Evolutionary conservation across 2,888 invertebrate genomes (phyloP).

Genomic region (Colostygia pectinataria): DNA sequence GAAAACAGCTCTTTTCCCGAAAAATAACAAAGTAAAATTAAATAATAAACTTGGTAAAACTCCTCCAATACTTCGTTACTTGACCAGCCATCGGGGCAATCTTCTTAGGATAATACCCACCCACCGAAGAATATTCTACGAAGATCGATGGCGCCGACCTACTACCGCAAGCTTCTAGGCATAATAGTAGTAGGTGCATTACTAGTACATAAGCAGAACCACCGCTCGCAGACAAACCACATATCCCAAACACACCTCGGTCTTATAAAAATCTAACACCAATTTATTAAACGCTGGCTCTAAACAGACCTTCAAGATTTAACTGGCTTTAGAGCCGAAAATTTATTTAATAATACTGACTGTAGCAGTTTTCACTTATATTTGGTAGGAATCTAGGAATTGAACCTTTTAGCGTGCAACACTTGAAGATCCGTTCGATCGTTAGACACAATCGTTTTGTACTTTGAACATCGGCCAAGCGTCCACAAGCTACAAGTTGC

Average conservation of each 20-base stretch:
- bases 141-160: constrained; percentile 21
- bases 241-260: constrained; percentile 78
- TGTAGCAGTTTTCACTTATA: constrained; percentile 5
- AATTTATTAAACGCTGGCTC: constrained; percentile 57
- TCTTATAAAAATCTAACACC: constrained; percentile 67
- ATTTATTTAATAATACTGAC: constrained; percentile 3
- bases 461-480: constrained; percentile 49
- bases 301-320: constrained; percentile 50
- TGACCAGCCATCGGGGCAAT: constrained; percentile 31
- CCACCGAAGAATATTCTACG: constrained; percentile 5
- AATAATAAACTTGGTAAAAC: constrained; percentile 43
- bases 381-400: constrained; percentile 18
- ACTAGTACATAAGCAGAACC: constrained; percentile 47
- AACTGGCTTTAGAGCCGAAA: constrained; percentile 10
- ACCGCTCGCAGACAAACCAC: constrained; percentile 69
- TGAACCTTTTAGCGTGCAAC: constrained; percentile 22
- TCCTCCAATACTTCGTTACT: constrained; percentile 34
- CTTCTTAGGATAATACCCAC: constrained; percentile 12
- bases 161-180: constrained; percentile 42
- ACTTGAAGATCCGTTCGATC: constrained; percentile 48
- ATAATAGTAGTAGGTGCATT: constrained; percentile 14
- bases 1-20: constrained; percentile 54
- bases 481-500: constrained; percentile 62
- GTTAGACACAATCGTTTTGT: constrained; percentile 21
- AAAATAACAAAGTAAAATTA: constrained; percentile 40